phyloP scores from a whole-genome alignment of 2,888 invertebrate species.

The Heliconius hortense region DNA sequence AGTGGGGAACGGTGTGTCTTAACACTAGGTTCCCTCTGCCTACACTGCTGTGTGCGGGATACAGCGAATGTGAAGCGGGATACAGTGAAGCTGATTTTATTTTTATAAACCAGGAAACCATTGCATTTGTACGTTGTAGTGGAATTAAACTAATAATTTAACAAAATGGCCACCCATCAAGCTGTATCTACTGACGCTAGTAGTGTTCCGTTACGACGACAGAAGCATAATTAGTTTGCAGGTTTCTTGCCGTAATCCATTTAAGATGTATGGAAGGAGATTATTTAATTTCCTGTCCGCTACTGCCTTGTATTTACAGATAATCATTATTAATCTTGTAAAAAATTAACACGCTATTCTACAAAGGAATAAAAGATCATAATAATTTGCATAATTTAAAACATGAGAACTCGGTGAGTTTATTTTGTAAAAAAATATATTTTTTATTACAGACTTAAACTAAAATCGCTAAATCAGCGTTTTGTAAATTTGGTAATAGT shows the following conservation, averaged over 20 bases:
- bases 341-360: not conserved
- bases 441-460: too few relatives aligned
- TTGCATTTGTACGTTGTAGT: not conserved
- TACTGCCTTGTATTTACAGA: constrained; percentile 1
- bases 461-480: not conserved
- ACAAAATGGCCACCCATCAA: not conserved
- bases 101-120: too few relatives aligned
- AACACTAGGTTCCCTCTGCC: too few relatives aligned
- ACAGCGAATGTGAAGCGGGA: too few relatives aligned
- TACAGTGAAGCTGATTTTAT: too few relatives aligned
- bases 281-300: constrained; percentile 7
- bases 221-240: constrained; percentile 10
- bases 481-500: not conserved
- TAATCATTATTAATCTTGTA: not conserved
- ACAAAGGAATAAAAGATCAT: not conserved
- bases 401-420: not conserved
- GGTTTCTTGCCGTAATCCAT: not conserved
- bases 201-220: constrained; percentile 11
- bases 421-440: not conserved
- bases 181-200: not conserved
- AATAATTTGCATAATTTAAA: constrained; percentile 11
- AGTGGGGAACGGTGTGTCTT: too few relatives aligned
- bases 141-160: not conserved
- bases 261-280: not conserved
- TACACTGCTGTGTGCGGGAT: too few relatives aligned